Conservation (phyloP, 2,113 vertebrate genomes). For the Scalopus aquaticus region DNA sequence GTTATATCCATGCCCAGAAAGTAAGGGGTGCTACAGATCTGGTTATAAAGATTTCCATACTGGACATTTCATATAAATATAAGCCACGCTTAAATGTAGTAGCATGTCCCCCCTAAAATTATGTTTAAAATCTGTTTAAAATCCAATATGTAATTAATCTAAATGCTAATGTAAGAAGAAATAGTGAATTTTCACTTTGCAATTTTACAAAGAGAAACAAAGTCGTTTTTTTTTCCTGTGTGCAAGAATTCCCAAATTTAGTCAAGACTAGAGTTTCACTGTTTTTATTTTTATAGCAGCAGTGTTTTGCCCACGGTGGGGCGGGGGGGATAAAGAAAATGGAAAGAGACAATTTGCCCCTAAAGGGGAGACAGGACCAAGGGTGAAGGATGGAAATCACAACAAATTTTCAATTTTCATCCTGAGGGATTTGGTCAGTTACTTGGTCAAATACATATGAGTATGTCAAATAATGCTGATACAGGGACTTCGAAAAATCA, state of each 20-base stretch:
- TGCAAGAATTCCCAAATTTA: constrained; percentile 69
- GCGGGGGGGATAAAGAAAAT: constrained; percentile 27
- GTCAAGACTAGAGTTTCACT: constrained; percentile 66
- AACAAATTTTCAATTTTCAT: constrained; percentile 20
- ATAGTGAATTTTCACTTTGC: constrained; percentile 33
- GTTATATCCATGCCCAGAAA: background rate
- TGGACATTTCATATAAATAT: background rate
- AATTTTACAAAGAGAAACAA: constrained; percentile 53
- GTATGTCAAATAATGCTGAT: constrained; percentile 59
- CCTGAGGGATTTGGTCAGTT: constrained; percentile 17
- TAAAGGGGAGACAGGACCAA: background rate
- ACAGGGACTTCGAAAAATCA: constrained; percentile 49
- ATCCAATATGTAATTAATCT: background rate
- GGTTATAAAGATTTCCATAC: background rate
- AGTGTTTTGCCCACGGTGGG: constrained; percentile 32
- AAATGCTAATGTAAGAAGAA: background rate
- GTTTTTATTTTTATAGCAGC: constrained; percentile 64
- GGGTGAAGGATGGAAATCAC: background rate
- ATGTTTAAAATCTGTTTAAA: constrained; percentile 15
- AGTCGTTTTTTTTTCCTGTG: constrained; percentile 29
- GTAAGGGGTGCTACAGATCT: background rate
- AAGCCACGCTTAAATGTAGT: background rate
- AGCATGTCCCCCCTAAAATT: background rate
- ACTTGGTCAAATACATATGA: background rate
- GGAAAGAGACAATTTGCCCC: constrained; percentile 49